These are phyloP conservation scores for Chaetodon trifascialis DNA, from an alignment of 2,113 vertebrate genomes.

Conservation along the genomic window DNA sequence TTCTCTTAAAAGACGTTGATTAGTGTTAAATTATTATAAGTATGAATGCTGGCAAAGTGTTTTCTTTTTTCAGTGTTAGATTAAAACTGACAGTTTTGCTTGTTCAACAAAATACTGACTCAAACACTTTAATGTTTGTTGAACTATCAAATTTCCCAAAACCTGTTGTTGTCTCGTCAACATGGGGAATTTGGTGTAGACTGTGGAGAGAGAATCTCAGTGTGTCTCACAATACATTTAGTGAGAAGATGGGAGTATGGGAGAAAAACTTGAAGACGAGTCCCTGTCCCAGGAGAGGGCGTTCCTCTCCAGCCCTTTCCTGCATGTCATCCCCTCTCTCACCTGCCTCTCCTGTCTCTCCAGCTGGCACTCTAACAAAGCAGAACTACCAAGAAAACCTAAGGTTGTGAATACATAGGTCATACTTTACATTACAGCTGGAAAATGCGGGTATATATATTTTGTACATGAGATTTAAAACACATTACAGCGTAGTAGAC, in stretches of 20 bases:
- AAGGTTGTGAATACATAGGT: neutral
- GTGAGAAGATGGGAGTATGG: neutral
- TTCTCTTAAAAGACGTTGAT: conserved; percentile 1
- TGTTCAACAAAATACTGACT: conserved; percentile 28
- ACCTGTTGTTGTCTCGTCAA: conserved; percentile 4
- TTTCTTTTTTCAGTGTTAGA: neutral
- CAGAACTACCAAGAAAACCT: too few relatives aligned
- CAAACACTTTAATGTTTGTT: neutral
- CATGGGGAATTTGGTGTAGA: neutral
- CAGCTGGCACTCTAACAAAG: too few relatives aligned
- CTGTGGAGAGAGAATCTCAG: neutral
- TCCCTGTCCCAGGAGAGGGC: too few relatives aligned
- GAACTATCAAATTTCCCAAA: neutral
- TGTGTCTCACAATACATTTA: neutral
- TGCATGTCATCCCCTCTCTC: too few relatives aligned
- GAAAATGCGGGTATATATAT: neutral
- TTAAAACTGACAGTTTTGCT: conserved; percentile 25
- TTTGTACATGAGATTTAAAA: neutral
- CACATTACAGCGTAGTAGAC: neutral
- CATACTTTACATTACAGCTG: neutral
- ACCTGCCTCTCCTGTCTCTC: too few relatives aligned
- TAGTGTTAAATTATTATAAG: conserved; percentile 10
- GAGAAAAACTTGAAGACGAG: neutral
- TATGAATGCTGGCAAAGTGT: neutral
- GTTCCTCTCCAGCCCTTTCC: too few relatives aligned